phyloP scores from a whole-genome alignment of 2,888 invertebrate species.

The Hirtodrosophila trivittata region DNA sequence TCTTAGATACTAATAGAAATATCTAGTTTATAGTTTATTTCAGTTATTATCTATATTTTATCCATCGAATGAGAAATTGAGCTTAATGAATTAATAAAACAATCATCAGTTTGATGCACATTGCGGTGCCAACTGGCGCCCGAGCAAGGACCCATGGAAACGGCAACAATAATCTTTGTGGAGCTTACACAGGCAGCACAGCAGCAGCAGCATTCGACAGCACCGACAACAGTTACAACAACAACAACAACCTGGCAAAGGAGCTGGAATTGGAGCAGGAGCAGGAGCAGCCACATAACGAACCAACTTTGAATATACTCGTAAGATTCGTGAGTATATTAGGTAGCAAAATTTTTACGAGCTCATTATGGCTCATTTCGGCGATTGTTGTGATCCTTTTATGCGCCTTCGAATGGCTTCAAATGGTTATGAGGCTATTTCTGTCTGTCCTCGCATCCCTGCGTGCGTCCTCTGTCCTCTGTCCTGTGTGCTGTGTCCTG shows the following conservation, averaged over 20 bases:
- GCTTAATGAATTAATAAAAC: slow-evolving; percentile 41
- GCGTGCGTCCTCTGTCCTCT: slow-evolving; percentile 45
- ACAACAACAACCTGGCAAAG: slow-evolving; percentile 6
- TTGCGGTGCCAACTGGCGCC: slow-evolving; percentile 43
- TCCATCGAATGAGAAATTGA: no score
- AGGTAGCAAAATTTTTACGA: slow-evolving; percentile 85
- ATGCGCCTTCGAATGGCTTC: slow-evolving; percentile 84
- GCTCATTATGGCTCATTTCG: slow-evolving; percentile 85
- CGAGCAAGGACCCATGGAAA: slow-evolving; percentile 3
- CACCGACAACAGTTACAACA: slow-evolving; percentile 34
- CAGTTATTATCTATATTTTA: no score
- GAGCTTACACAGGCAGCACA: slow-evolving; percentile 13
- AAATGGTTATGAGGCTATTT: slow-evolving; percentile 83
- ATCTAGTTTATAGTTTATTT: not conserved
- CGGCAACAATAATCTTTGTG: slow-evolving; percentile 26
- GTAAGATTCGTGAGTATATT: slow-evolving; percentile 84
- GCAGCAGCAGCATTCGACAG: slow-evolving; percentile 6
- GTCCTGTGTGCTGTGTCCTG: slow-evolving; percentile 17
- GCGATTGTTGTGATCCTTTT: slow-evolving; percentile 85
- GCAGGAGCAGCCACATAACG: slow-evolving; percentile 62
- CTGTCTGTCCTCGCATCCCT: slow-evolving; percentile 54
- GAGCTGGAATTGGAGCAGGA: slow-evolving; percentile 7
- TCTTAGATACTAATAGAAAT: no score
- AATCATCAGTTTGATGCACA: slow-evolving; percentile 26
- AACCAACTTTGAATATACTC: slow-evolving; percentile 79